Evolutionary conservation across 2,113 vertebrate genomes (phyloP).

Genomic region (sheep (Ovis aries)): DNA sequence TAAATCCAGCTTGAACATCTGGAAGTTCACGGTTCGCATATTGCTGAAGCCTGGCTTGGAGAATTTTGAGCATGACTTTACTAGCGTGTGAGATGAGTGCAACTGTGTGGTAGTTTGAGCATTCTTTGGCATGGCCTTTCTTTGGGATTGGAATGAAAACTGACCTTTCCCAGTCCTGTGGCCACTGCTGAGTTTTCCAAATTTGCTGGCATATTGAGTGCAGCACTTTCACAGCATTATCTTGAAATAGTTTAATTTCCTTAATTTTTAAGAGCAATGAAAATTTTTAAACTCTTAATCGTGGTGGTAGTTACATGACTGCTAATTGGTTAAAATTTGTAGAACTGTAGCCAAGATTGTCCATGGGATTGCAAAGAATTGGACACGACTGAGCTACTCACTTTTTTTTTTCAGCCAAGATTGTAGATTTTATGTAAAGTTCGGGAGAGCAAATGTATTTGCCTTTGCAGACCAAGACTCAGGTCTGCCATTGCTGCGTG

Average conservation of each 20-base stretch:
- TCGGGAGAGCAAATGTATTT: not conserved
- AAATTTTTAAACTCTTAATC: not conserved
- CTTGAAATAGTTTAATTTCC: not conserved
- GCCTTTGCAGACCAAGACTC: not conserved
- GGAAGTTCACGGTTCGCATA: not conserved
- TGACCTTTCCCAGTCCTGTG: not conserved
- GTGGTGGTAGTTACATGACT: not conserved
- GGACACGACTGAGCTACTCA: not conserved
- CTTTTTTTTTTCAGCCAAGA: not conserved
- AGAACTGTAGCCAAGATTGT: not conserved
- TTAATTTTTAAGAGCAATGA: not conserved
- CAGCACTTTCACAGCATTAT: not conserved
- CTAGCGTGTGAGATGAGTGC: not conserved
- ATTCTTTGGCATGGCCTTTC: not conserved
- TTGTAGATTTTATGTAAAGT: not conserved
- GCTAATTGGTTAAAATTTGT: not conserved
- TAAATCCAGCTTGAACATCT: not conserved
- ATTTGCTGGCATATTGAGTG: not conserved
- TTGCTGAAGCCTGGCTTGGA: not conserved
- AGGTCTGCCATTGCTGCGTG: fast-evolving
- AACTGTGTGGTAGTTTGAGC: fast-evolving
- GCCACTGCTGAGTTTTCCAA: not conserved
- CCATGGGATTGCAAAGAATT: not conserved
- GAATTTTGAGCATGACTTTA: not conserved
- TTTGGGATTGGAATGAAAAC: not conserved